phyloP scores from a whole-genome alignment of 1,140 invertebrate genomes.

The Acromyrmex heyeri region DNA sequence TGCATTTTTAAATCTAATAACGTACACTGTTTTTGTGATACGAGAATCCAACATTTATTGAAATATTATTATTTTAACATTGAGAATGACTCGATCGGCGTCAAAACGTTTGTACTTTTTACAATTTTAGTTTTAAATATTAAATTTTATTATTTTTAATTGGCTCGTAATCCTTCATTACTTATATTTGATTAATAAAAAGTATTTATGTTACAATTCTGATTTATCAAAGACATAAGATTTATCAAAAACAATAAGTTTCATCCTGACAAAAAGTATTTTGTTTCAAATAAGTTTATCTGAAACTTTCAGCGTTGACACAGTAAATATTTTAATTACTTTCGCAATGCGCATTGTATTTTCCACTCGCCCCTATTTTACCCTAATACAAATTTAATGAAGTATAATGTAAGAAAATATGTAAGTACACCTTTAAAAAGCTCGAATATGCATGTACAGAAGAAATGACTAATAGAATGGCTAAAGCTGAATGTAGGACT shows the following conservation, averaged over 20 bases:
- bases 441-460: neutral
- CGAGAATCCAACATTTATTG: too few species aligned
- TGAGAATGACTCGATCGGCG: too few species aligned
- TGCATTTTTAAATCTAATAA: too few species aligned
- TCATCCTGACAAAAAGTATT: neutral
- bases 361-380: neutral
- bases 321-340: neutral
- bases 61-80: too few species aligned
- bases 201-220: neutral
- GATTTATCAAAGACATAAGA: too few species aligned
- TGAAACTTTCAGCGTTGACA: neutral
- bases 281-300: neutral
- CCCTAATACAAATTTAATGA: conserved; percentile 48
- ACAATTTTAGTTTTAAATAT: too few species aligned
- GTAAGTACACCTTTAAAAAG: neutral
- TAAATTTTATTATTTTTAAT: too few species aligned
- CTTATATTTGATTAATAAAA: neutral
- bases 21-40: too few species aligned
- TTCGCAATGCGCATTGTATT: conserved; percentile 17
- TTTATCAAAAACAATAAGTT: neutral
- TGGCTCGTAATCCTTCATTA: too few species aligned
- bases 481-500: neutral
- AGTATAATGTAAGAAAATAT: neutral
- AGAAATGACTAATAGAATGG: neutral
- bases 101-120: too few species aligned